A percentile compares a stretch with the other conserved stretches of the same genome.
These are phyloP conservation scores for Cyphomyrus discorhynchus DNA, from an alignment of 2,113 vertebrate genomes.

Conservation along the genomic window DNA sequence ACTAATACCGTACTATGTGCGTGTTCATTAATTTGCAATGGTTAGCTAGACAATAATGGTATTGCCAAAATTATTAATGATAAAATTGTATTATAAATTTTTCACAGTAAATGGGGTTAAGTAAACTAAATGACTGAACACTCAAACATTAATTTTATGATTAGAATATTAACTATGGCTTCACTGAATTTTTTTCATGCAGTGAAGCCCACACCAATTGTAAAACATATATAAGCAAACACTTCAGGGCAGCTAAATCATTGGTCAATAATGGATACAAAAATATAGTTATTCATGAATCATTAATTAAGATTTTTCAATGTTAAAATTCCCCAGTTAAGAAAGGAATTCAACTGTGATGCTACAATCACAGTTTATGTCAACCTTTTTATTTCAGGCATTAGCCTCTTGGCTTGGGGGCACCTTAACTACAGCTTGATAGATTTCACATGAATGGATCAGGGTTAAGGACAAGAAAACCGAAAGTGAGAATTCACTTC, in stretches of 20 bases:
- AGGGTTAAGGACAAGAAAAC: not conserved
- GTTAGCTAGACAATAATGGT: not conserved
- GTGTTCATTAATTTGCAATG: not conserved
- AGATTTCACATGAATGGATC: not conserved
- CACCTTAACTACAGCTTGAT: not conserved
- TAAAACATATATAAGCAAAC: not conserved
- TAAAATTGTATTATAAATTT: not conserved
- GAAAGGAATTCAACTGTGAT: not conserved
- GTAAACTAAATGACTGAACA: not conserved
- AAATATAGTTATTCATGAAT: not conserved
- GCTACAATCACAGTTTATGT: not conserved
- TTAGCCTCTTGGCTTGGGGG: not conserved
- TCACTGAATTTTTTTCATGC: not conserved
- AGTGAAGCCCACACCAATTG: not conserved
- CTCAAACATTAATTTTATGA: not conserved
- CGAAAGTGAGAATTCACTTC: not conserved
- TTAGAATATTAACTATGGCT: not conserved
- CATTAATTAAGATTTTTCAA: not conserved
- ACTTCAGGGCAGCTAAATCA: not conserved
- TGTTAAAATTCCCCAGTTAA: not conserved
- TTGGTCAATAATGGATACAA: not conserved
- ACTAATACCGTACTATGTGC: not conserved
- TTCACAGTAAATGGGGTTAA: not conserved
- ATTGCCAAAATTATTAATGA: not conserved
- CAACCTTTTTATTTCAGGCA: not conserved